Evolutionary conservation across 2,797 vertebrate genomes (phyloP).

Genomic region (Ibycter americanus): DNA sequence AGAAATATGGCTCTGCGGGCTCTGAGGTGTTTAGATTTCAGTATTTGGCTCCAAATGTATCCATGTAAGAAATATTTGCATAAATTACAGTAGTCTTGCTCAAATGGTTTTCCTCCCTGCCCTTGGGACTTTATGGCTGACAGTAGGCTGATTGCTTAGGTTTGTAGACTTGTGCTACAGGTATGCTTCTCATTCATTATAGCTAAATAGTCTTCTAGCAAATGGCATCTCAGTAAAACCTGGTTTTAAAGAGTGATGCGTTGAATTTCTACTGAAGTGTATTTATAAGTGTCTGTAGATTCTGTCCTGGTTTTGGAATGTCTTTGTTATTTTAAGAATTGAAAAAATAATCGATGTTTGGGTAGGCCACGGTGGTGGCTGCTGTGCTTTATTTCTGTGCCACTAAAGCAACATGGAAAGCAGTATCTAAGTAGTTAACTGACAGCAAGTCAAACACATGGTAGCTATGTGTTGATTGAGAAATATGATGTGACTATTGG

Average conservation of each 20-base stretch:
- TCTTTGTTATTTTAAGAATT: neutral
- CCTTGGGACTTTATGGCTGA: neutral
- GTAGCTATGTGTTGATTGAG: neutral
- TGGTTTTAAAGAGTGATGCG: neutral
- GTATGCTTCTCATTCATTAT: neutral
- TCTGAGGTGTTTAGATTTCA: neutral
- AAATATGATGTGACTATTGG: neutral
- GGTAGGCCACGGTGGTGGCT: neutral
- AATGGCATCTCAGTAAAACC: neutral
- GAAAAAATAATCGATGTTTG: neutral
- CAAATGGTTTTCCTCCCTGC: neutral
- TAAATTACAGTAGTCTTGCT: neutral
- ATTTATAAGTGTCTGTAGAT: neutral
- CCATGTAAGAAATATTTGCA: neutral
- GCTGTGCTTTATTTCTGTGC: neutral
- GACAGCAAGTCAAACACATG: neutral
- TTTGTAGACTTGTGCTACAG: neutral
- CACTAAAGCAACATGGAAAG: neutral
- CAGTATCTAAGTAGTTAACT: neutral
- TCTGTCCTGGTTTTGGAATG: neutral
- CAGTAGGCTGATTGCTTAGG: neutral
- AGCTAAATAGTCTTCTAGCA: neutral
- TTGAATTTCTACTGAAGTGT: neutral
- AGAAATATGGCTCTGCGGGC: neutral
- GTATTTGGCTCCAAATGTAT: neutral